Evolutionary conservation across 1,140 invertebrate species (phyloP).

Genomic region (Globodera rostochiensis): DNA sequence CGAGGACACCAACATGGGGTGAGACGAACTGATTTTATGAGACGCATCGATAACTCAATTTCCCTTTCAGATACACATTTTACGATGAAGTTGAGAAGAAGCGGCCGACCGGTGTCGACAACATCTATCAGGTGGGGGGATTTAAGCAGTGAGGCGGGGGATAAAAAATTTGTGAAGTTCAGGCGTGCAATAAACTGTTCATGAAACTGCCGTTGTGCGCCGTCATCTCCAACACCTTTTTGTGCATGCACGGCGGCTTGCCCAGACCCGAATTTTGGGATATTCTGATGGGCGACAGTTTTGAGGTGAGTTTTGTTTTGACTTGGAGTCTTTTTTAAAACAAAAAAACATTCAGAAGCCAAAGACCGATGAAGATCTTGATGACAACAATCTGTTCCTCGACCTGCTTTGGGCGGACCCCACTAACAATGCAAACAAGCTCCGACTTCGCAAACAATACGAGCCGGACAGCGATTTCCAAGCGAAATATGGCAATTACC

Average conservation of each 20-base stretch:
- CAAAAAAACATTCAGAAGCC: neutral
- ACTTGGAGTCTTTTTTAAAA: neutral
- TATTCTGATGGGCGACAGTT: neutral
- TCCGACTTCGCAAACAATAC: neutral
- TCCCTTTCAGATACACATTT: slow-evolving; percentile 7
- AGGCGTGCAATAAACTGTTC: slow-evolving; percentile 12
- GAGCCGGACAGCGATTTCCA: neutral
- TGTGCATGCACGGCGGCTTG: slow-evolving; percentile 21
- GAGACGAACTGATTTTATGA: neutral
- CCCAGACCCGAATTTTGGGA: slow-evolving; percentile 14
- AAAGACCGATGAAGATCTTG: slow-evolving; percentile 12
- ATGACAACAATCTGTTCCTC: neutral
- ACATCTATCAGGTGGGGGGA: neutral
- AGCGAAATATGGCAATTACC: neutral
- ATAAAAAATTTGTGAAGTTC: neutral
- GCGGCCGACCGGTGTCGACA: neutral
- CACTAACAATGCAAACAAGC: slow-evolving; percentile 12
- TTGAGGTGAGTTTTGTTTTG: neutral
- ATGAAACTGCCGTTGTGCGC: slow-evolving; percentile 13
- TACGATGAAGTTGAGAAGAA: neutral
- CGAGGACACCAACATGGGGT: slow-evolving; percentile 16
- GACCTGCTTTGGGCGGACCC: slow-evolving; percentile 26
- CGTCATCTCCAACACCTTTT: neutral
- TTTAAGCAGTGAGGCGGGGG: neutral
- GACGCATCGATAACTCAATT: neutral